Conservation (phyloP, 2,113 vertebrate genomes). For the Athene cunicularia region DNA sequence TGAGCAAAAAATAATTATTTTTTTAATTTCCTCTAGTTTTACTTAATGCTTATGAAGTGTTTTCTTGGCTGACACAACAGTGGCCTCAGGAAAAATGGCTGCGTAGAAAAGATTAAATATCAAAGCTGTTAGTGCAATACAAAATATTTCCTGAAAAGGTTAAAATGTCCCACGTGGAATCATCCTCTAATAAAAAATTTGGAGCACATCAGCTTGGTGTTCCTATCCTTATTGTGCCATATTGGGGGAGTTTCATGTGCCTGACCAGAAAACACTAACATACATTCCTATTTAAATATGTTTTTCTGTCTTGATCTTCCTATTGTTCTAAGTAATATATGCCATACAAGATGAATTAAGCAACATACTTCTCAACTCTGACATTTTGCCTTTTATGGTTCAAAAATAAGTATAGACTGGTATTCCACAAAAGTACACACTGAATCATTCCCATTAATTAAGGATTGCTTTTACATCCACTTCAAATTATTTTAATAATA, state of each 20-base stretch:
- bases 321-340: constrained; percentile 2
- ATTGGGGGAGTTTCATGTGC: not conserved
- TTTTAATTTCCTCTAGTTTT: not conserved
- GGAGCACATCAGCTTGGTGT: not conserved
- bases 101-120: not conserved
- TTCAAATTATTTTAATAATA: constrained; percentile 65
- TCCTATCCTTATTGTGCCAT: not conserved
- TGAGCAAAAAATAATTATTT: not conserved
- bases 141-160: not conserved
- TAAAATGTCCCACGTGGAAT: not conserved
- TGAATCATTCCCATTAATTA: constrained; percentile 67
- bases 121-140: not conserved
- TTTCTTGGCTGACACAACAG: not conserved
- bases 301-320: not conserved
- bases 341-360: not conserved
- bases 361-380: not conserved
- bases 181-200: not conserved
- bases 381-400: constrained; percentile 26
- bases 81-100: not conserved
- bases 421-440: constrained; percentile 40
- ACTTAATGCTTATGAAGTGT: not conserved
- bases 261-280: not conserved
- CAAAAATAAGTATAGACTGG: constrained; percentile 55
- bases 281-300: not conserved
- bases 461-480: constrained; percentile 39